Base-by-base conservation (phyloP, 2,113 vertebrate species). In the Anguilla japonica region DNA sequence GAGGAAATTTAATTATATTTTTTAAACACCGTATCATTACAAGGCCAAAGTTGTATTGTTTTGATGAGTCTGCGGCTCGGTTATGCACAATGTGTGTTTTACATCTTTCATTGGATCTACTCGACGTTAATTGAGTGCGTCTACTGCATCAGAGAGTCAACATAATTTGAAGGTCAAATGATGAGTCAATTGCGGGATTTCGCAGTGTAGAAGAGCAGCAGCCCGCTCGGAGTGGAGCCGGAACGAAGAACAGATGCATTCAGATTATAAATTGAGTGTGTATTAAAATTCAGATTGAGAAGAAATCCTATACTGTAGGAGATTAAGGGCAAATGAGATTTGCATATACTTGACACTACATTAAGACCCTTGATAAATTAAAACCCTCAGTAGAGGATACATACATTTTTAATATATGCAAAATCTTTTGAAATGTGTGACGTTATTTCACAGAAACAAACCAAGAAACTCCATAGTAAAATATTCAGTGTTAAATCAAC, bases 321-420 rank as follows among this genome's bases (percentile, higher is more conserved):
- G 86, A 87, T 87, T 75, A 87, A 39, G 81, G 79, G 85, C 43
- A 82, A 87, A 87, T 82, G 79, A 67, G 85, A 83, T 87, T 87
- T 87, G 86, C 86, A 83, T 87, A 87, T 78, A 83, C 86, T 87
- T 83, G 86, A 71, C 56, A 41, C 86, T 82, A 87, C 56, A 83
- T 83, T 83, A 83, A 75, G 81, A 71, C 81, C 60, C 20, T 82
- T 83, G 63, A 87, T 87, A 87, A 87, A 87, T 83, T 67, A 50
- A 83, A 87, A 82, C 41, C 60, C 43, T 83, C 63, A 78, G 29
- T 50, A 43, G 81, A 83, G 81, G 63, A 87, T 87, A 83, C 81
- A 83, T 78, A 14, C 18, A 87, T 63, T 83, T 83, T 87, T 83
- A 82, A 87, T 87, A 46, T 83, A 53, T 87, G 63, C 29, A 83